phyloP scores from a whole-genome alignment of 1,140 invertebrate species.

The Hestina assimilis region DNA sequence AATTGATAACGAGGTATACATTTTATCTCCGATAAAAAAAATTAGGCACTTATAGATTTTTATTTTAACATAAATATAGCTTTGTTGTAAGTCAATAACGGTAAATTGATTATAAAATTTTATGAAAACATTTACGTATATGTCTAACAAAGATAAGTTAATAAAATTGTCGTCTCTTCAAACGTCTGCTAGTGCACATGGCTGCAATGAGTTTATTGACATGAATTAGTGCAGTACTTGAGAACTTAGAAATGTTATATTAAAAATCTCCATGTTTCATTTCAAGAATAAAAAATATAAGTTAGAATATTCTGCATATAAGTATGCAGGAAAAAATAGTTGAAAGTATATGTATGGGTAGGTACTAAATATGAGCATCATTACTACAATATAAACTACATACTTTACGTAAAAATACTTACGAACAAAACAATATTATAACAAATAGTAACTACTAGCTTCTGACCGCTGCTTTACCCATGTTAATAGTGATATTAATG shows the following conservation, averaged over 20 bases:
- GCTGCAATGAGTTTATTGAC: constrained; percentile 26
- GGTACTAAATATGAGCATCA: too few species aligned
- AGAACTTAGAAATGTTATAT: neutral
- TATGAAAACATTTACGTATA: neutral
- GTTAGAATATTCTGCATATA: too few species aligned
- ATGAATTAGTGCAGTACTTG: neutral
- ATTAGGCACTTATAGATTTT: too few species aligned
- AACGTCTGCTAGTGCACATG: constrained; percentile 11
- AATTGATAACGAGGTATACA: neutral
- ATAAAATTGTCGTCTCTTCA: constrained; percentile 1
- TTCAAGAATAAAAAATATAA: too few species aligned
- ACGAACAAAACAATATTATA: neutral
- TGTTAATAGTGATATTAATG: too few species aligned
- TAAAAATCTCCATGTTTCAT: neutral
- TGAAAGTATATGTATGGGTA: too few species aligned
- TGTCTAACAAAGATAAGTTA: too few species aligned
- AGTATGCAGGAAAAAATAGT: too few species aligned
- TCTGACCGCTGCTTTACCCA: too few species aligned
- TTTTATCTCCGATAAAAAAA: neutral
- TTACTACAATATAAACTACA: neutral
- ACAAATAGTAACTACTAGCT: neutral
- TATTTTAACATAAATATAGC: too few species aligned
- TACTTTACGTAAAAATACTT: neutral
- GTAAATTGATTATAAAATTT: neutral
- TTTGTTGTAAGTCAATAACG: too few species aligned